These are phyloP conservation scores for Bungarus multicinctus DNA, from an alignment of 2,113 vertebrate species.

Conservation along the genomic window DNA sequence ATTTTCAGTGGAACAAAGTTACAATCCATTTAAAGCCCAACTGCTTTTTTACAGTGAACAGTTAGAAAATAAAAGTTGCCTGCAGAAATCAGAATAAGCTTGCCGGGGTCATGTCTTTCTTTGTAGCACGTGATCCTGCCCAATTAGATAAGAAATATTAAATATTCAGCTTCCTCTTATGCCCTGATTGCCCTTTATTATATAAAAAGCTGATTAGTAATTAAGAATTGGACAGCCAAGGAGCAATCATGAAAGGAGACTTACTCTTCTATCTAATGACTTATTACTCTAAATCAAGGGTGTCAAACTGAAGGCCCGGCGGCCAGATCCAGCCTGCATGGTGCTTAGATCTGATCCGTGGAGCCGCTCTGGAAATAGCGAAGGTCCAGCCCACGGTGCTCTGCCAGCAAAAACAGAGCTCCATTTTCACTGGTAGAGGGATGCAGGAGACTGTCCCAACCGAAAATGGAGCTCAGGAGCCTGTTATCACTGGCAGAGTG, in stretches of 20 bases:
- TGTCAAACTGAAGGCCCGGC: too few species aligned
- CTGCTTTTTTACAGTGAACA: neutral
- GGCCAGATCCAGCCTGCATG: too few species aligned
- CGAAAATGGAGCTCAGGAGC: too few species aligned
- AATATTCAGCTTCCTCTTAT: neutral
- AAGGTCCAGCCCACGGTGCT: too few species aligned
- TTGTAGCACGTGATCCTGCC: neutral
- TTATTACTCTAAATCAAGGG: too few species aligned
- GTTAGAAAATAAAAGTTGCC: neutral
- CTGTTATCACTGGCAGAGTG: too few species aligned
- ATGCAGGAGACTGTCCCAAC: too few species aligned
- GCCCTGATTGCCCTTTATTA: neutral
- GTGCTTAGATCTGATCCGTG: too few species aligned
- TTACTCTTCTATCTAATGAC: neutral
- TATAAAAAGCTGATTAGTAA: neutral
- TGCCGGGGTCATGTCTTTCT: neutral
- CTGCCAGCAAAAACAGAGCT: too few species aligned
- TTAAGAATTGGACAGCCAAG: neutral
- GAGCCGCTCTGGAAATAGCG: too few species aligned
- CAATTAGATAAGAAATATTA: neutral
- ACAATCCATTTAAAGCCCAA: conserved; percentile 23
- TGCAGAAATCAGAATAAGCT: neutral
- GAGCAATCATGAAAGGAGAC: neutral
- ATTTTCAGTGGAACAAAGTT: conserved; percentile 7
- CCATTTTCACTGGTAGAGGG: too few species aligned